Evolutionary conservation across 2,888 invertebrate genomes (phyloP).

Genomic region (Chalcosyrphus nemorum): DNA sequence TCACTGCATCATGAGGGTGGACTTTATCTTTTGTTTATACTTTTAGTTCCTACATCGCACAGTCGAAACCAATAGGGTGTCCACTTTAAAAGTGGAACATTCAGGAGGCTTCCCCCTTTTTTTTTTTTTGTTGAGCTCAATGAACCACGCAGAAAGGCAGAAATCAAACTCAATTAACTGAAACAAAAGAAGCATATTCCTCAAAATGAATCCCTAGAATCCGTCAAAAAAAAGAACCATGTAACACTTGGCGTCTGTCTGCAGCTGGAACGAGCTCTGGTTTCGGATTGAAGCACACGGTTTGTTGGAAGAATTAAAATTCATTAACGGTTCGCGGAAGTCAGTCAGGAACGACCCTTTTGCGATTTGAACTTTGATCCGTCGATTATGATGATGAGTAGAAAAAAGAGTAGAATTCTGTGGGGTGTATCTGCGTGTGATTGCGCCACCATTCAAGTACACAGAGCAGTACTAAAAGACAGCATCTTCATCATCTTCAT

Average conservation of each 20-base stretch:
- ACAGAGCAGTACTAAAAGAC: background rate
- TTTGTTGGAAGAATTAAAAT: conserved; percentile 60
- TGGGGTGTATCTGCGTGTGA: conserved; percentile 18
- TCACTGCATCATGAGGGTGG: conserved; percentile 34
- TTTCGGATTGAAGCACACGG: conserved; percentile 2
- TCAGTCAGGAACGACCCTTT: conserved; percentile 66
- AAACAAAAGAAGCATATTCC: conserved; percentile 27
- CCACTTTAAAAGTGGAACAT: conserved; percentile 29
- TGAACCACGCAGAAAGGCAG: conserved; percentile 41
- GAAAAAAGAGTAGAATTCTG: conserved; percentile 34
- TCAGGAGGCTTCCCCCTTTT: conserved; percentile 1
- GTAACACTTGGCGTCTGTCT: too few species aligned
- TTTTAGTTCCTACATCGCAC: background rate
- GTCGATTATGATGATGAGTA: conserved; percentile 36
- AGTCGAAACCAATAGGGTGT: conserved; percentile 23
- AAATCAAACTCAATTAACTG: conserved; percentile 52
- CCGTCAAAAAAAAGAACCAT: background rate
- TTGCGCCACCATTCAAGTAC: conserved; percentile 13
- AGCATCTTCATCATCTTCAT: conserved; percentile 24
- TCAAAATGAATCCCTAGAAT: conserved; percentile 20
- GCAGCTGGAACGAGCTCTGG: conserved; percentile 13
- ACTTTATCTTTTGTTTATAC: conserved; percentile 6
- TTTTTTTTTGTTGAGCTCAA: conserved; percentile 25
- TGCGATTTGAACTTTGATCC: conserved; percentile 62
- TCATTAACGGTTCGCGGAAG: conserved; percentile 65